These are phyloP conservation scores for Mormyrops boulengeri DNA, from an alignment of 2,797 vertebrate genomes.

Conservation along the genomic window DNA sequence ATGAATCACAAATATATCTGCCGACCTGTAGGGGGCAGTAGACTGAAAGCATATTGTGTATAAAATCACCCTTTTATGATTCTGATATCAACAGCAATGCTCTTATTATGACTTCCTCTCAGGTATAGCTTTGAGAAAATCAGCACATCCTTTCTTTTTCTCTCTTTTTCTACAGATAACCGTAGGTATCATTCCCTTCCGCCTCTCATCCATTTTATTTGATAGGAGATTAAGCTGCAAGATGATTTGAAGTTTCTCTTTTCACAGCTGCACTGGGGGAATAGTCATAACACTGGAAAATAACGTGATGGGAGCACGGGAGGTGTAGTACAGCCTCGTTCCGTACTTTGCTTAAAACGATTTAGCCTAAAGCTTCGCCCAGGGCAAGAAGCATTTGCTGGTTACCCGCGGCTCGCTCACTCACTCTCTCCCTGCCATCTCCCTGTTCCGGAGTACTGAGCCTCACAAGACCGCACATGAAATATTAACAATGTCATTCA, in stretches of 20 bases:
- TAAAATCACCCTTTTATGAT: neutral
- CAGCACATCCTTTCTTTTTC: neutral
- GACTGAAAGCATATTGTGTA: neutral
- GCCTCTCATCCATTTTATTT: constrained; percentile 3
- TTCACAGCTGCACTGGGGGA: constrained; percentile 7
- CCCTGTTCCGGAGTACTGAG: neutral
- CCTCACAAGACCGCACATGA: constrained; percentile 13
- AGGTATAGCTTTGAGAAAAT: neutral
- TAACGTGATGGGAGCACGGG: constrained; percentile 8
- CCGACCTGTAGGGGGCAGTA: neutral
- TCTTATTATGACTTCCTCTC: neutral
- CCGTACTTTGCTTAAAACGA: constrained; percentile 45
- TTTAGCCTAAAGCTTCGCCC: constrained; percentile 57
- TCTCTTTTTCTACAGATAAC: neutral
- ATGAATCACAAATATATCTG: neutral
- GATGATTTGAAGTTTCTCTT: constrained; percentile 14
- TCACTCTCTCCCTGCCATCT: constrained; percentile 41
- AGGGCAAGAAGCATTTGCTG: constrained; percentile 58
- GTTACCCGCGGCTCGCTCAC: constrained; percentile 58
- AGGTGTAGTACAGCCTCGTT: neutral
- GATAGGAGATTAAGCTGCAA: neutral
- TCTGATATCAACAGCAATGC: neutral
- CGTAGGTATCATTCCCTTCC: neutral
- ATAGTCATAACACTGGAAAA: constrained; percentile 22
- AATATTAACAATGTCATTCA: constrained; percentile 18